Evolutionary conservation across 2,113 vertebrate genomes (phyloP), one percentile per base, ranked within the genome.

Genomic region (Callopanchax toddi): DNA sequence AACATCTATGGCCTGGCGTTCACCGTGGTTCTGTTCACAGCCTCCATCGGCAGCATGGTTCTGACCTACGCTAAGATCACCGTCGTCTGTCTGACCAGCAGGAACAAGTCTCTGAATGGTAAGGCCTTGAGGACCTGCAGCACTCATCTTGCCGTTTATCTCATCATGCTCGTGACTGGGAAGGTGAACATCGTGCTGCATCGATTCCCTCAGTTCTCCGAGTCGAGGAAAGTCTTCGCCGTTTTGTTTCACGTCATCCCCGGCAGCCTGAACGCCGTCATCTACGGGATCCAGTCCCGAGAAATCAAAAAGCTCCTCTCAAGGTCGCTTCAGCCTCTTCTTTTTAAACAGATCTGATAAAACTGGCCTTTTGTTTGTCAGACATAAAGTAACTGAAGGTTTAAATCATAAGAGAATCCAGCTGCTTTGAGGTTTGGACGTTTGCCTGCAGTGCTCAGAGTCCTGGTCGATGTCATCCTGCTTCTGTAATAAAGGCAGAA

Each of bases 111-210:
- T 10, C 2, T 84, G 16, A 90, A 89, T 72, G 85, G 58, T 11
- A 90, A 87, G 36, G 87, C 87, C 5, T 10, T 90, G 3, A 78
- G 78, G 42, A 89, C 88, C 15, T 89, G 88, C 50, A 69, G 67
- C 77, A 86, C 81, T 20, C 86, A 88, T 7, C 66, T 88, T 25
- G 2, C 61, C 4, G 40, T 82, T 0, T 87, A 86, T 45, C 11
- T 85, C 3, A 53, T 87, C 2, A 71, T 85, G 78, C 1, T 86
- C 2, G 11, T 76, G 0, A 37, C 62, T 53, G 79, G 84, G 0
- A 45, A 52, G 9, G 0, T 63, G 0, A 5, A 7, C 7, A 68
- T 86, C 10, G 6, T 46, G 1, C 51, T 85, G 4, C 88, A 89
- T 52, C 80, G 87, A 0, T 78, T 87, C 8, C 71, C 77, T 21